Evolutionary conservation across 1,140 invertebrate species (phyloP), one percentile per base, ranked within the genome.

Genomic region (Leptinotarsa undecemlineata): DNA sequence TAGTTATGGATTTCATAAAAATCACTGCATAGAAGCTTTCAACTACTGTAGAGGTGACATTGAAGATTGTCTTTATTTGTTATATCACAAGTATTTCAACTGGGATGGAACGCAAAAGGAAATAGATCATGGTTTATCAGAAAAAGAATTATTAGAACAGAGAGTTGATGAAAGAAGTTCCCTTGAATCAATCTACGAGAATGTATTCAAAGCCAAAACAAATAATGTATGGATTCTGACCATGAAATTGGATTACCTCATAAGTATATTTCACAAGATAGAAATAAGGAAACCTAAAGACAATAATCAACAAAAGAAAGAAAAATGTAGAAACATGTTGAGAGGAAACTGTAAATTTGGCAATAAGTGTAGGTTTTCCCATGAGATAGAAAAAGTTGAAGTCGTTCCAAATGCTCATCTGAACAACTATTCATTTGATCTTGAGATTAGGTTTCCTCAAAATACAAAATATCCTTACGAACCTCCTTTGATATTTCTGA

Each of bases 401-500:
- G 84, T 85, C 74, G 77, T 82, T 74, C 42, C 69, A 23, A 82
- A 83, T 74, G 70, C 72, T 20, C 80, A 83, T 79, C 75, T 85
- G 68, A 77, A 81, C 60, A 77, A 81, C 71, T 83, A 79, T 80
- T 78, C 84, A 67, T 92, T 91, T 85, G 88, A 89, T 78, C 86
- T 94, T 80, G 92, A 94, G 88, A 88, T 94, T 81, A 87, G 92
- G 79, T 93, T 94, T 87, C 88, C 90, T 6, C 85, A 89, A 75
- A 88, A 90, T 83, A 90, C 88, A 69, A 87, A 88, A 77, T 94
- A 94, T 84, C 93, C 93, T 1, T 91, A 89, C 81, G 90, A 93
- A 86, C 86, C 90, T 2, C 92, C 92, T 8, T 87, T 89, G 79
- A 85, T 93, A 80, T 90, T 91, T 84, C 83, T 93, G 80, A 90